Evolutionary conservation across 1,140 invertebrate genomes (phyloP).

Genomic region (Pollicipes pollicipes): DNA sequence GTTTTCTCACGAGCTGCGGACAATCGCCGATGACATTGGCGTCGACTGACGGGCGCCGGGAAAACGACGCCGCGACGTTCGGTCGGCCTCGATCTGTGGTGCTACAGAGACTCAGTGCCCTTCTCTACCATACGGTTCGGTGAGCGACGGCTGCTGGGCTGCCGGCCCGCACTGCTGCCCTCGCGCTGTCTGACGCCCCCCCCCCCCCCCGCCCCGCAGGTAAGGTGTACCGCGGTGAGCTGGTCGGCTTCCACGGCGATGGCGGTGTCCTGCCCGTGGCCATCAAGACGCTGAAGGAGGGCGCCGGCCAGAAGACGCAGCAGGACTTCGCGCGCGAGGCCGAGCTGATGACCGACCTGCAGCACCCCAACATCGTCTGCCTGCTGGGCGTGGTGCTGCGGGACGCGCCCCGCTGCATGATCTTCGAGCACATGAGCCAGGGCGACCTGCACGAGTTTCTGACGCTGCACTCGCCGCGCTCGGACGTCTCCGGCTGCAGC

Average conservation of each 20-base stretch:
- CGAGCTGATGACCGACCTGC: conserved; percentile 77
- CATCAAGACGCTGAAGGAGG: conserved; percentile 85
- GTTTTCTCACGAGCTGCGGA: too few species aligned
- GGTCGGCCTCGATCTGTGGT: too few species aligned
- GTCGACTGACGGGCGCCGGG: too few species aligned
- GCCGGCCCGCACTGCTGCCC: too few species aligned
- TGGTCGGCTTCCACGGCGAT: conserved; percentile 35
- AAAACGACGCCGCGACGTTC: too few species aligned
- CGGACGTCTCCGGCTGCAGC: conserved; percentile 32
- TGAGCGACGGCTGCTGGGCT: too few species aligned
- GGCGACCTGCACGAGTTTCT: conserved; percentile 91
- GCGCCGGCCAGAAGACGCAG: conserved; percentile 73
- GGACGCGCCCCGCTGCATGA: conserved; percentile 83
- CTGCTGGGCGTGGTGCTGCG: conserved; percentile 77
- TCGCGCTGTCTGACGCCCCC: too few species aligned
- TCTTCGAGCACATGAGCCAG: conserved; percentile 87
- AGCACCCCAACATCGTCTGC: conserved; percentile 90
- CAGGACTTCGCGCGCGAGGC: conserved; percentile 74
- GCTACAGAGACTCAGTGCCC: too few species aligned
- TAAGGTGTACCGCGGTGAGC: conserved; percentile 83
- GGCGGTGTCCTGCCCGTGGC: conserved; percentile 52
- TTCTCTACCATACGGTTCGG: too few species aligned
- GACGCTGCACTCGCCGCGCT: conserved; percentile 63
- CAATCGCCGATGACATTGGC: too few species aligned
- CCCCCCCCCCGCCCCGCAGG: too few species aligned